Evolutionary conservation across 2,113 vertebrate species (phyloP).

Genomic region (Pipra filicauda): DNA sequence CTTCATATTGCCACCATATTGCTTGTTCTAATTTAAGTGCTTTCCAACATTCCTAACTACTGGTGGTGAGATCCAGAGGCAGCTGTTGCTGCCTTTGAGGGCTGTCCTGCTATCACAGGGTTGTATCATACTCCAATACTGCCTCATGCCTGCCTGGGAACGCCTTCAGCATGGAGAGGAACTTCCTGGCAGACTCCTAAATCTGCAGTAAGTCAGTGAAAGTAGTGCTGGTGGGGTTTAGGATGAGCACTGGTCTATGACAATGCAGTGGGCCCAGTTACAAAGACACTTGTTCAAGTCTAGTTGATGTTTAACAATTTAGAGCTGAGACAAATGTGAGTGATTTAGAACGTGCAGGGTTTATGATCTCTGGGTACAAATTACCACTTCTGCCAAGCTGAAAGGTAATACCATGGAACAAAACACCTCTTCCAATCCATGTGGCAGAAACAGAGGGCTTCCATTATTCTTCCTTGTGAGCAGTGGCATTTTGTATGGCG

Average conservation of each 20-base stretch:
- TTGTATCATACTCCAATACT: not conserved
- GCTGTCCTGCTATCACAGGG: not conserved
- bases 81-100: not conserved
- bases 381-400: not conserved
- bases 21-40: not conserved
- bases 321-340: not conserved
- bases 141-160: not conserved
- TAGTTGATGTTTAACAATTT: not conserved
- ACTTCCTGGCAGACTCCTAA: not conserved
- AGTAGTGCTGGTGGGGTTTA: not conserved
- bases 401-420: not conserved
- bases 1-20: not conserved
- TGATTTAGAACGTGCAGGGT: not conserved
- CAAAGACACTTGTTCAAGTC: not conserved
- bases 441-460: not conserved
- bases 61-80: not conserved
- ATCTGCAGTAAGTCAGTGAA: not conserved
- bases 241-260: not conserved
- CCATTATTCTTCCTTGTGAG: not conserved
- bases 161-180: not conserved
- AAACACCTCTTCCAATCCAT: not conserved
- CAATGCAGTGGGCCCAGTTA: not conserved
- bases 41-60: not conserved
- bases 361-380: not conserved
- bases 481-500: not conserved